These are phyloP conservation scores for Synanthedon tipuliformis DNA, from an alignment of 2,888 invertebrate genomes.

Conservation along the genomic window DNA sequence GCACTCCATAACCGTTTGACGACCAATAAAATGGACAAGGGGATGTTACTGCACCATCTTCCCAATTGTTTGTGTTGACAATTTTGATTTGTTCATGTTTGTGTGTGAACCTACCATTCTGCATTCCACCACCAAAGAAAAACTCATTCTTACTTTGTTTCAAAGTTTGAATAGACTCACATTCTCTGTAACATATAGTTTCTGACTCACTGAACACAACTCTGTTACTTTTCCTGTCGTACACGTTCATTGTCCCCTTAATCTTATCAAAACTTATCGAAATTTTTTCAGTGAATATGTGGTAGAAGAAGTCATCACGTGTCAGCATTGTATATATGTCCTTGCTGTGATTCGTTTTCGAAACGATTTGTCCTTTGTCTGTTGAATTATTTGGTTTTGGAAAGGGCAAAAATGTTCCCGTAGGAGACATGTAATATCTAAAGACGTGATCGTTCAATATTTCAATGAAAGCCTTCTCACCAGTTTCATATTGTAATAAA, in stretches of 20 bases:
- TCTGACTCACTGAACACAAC: constrained; percentile 35
- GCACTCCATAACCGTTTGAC: constrained; percentile 44
- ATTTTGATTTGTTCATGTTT: constrained; percentile 47
- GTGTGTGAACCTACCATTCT: constrained; percentile 55
- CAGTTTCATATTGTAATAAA: constrained; percentile 18
- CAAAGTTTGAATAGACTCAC: constrained; percentile 31
- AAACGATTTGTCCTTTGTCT: constrained; percentile 43
- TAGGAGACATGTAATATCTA: constrained; percentile 50
- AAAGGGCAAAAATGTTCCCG: constrained; percentile 40
- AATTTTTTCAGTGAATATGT: constrained; percentile 37
- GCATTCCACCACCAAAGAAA: constrained; percentile 61
- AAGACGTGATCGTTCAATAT: constrained; percentile 52
- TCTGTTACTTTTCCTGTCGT: constrained; percentile 36
- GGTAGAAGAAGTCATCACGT: constrained; percentile 21
- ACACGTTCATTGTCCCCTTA: constrained; percentile 34
- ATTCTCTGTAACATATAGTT: constrained; percentile 31
- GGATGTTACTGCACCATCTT: constrained; percentile 50
- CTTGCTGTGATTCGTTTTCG: background rate
- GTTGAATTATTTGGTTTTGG: constrained; percentile 38
- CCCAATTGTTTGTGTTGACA: constrained; percentile 48
- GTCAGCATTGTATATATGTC: constrained; percentile 34
- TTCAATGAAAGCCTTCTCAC: constrained; percentile 36
- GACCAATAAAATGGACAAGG: constrained; percentile 62
- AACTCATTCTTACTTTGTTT: constrained; percentile 35
- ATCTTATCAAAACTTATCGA: constrained; percentile 39